Conservation (phyloP, 2,888 invertebrate species). For the Philhelius pedissequus region DNA sequence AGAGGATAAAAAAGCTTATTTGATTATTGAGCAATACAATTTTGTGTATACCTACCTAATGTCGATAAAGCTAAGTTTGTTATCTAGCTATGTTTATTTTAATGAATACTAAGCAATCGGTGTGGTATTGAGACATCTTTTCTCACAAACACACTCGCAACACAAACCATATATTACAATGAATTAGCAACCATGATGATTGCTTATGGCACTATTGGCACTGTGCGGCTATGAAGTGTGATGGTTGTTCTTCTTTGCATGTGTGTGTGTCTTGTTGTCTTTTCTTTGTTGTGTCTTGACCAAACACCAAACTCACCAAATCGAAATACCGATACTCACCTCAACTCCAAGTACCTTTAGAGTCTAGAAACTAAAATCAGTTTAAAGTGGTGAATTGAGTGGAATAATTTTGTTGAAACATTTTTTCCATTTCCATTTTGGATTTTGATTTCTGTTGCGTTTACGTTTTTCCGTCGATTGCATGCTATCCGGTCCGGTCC, state of each 20-base stretch:
- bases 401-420: constrained; percentile 14
- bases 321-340: background rate
- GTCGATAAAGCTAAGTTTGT: background rate
- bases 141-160: background rate
- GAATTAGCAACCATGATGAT: background rate
- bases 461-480: constrained; percentile 54
- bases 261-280: constrained; percentile 34
- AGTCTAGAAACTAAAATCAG: background rate
- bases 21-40: background rate
- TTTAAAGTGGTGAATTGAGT: background rate
- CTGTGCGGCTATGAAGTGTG: background rate
- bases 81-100: background rate
- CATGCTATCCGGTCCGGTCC: constrained; percentile 53
- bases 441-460: constrained; percentile 52
- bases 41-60: background rate
- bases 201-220: background rate
- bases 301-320: constrained; percentile 31
- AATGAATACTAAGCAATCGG: constrained; percentile 2
- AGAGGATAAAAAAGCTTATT: constrained; percentile 5
- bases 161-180: background rate
- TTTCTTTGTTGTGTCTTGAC: constrained; percentile 31
- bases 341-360: background rate
- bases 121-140: background rate
- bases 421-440: constrained; percentile 40
- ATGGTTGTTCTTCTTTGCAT: background rate